Evolutionary conservation across 2,888 invertebrate species (phyloP).

Genomic region (Amaurobius ferox): DNA sequence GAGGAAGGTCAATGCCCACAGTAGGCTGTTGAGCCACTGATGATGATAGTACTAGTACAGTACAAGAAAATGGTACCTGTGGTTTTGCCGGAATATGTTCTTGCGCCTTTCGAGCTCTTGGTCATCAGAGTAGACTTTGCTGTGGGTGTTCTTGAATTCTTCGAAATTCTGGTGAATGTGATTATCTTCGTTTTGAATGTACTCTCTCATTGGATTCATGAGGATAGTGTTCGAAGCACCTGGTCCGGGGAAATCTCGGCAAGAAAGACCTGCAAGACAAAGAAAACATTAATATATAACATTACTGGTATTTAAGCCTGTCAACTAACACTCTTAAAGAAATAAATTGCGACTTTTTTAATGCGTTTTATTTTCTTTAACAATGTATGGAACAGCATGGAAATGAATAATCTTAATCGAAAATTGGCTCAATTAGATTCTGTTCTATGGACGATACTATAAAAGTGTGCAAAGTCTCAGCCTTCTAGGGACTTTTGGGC

Average conservation of each 20-base stretch:
- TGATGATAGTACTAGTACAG: not conserved
- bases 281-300: constrained; percentile 22
- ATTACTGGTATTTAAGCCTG: too few species aligned
- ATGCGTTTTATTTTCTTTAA: too few species aligned
- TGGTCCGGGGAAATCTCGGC: constrained; percentile 89
- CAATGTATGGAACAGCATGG: too few species aligned
- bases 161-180: constrained; percentile 88
- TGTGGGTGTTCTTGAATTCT: constrained; percentile 85
- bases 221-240: constrained; percentile 84
- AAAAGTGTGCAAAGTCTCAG: too few species aligned
- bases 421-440: too few species aligned
- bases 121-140: constrained; percentile 82
- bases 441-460: too few species aligned
- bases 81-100: constrained; percentile 90
- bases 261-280: constrained; percentile 81
- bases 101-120: constrained; percentile 85
- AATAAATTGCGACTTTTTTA: too few species aligned
- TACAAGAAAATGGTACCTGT: constrained; percentile 80
- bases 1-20: too few species aligned
- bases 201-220: constrained; percentile 96
- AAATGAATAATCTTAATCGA: too few species aligned
- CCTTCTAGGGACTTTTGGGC: too few species aligned
- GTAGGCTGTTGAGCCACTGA: not conserved
- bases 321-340: too few species aligned
- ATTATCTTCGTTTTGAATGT: constrained; percentile 83